Conservation (phyloP, 2,888 invertebrate species). For the Labia minor region DNA sequence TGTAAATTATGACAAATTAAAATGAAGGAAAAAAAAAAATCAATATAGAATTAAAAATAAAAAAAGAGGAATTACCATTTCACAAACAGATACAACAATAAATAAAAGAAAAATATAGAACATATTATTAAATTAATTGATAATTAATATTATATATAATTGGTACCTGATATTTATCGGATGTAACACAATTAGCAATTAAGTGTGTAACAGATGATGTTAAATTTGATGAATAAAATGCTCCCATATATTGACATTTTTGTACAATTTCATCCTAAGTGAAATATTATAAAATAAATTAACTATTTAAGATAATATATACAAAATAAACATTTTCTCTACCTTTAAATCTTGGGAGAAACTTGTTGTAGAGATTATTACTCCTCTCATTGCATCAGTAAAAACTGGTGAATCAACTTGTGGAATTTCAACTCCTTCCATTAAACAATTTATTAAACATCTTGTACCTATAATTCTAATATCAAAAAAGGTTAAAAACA, state of each 20-base stretch:
- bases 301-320: conserved; percentile 26
- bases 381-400: conserved; percentile 67
- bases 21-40: too few relatives aligned
- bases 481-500: conserved; percentile 45
- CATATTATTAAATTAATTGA: too few relatives aligned
- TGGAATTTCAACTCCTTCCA: conserved; percentile 61
- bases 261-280: conserved; percentile 18
- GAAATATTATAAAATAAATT: too few relatives aligned
- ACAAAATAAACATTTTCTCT: conserved; percentile 20
- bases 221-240: conserved; percentile 52
- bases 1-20: too few relatives aligned
- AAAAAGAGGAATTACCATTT: too few relatives aligned
- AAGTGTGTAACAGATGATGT: conserved; percentile 66
- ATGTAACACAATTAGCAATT: conserved; percentile 62
- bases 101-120: too few relatives aligned
- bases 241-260: conserved; percentile 39
- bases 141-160: too few relatives aligned
- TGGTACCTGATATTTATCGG: conserved; percentile 68
- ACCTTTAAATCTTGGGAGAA: conserved; percentile 41
- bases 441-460: conserved; percentile 63
- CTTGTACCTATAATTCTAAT: conserved; percentile 69
- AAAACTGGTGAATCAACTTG: conserved; percentile 63
- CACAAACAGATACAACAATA: too few relatives aligned
- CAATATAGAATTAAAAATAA: too few relatives aligned
- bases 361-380: conserved; percentile 54